These are phyloP conservation scores for Lutjanus erythropterus DNA, from an alignment of 2,113 vertebrate species.

Conservation along the genomic window DNA sequence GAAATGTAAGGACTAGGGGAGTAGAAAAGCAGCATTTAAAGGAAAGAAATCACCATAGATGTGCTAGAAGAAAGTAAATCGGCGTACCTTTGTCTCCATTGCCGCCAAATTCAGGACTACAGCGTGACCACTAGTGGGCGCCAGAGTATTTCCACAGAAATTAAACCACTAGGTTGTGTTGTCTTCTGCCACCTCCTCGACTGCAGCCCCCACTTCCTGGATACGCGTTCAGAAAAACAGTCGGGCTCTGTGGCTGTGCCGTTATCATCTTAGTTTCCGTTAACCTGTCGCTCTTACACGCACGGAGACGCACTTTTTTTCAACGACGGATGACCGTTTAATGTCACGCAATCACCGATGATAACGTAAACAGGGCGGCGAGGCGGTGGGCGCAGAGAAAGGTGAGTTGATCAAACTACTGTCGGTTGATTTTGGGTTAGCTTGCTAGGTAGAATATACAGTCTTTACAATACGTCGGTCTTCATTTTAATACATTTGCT, in stretches of 20 bases:
- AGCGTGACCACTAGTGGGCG: constrained; percentile 71
- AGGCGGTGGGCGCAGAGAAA: constrained; percentile 44
- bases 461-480: not conserved
- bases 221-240: constrained; percentile 63
- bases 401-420: constrained; percentile 40
- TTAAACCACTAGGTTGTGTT: constrained; percentile 4
- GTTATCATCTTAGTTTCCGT: too few relatives aligned
- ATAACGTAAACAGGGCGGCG: constrained; percentile 54
- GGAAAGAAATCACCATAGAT: not conserved
- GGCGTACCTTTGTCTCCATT: accelerated
- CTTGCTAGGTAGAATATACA: not conserved
- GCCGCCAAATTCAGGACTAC: not conserved
- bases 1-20: not conserved
- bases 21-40: not conserved
- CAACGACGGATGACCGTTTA: not conserved
- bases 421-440: constrained; percentile 14
- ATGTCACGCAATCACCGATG: constrained; percentile 36
- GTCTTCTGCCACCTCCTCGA: constrained; percentile 46
- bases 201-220: constrained; percentile 77
- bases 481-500: not conserved
- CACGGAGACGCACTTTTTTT: not conserved
- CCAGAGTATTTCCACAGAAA: not conserved
- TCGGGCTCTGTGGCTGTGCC: too few relatives aligned
- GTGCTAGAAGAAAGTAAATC: not conserved
- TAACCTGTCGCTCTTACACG: not conserved